Base-by-base conservation (phyloP, 2,888 invertebrate genomes). In the Rhodophaea formosa region DNA sequence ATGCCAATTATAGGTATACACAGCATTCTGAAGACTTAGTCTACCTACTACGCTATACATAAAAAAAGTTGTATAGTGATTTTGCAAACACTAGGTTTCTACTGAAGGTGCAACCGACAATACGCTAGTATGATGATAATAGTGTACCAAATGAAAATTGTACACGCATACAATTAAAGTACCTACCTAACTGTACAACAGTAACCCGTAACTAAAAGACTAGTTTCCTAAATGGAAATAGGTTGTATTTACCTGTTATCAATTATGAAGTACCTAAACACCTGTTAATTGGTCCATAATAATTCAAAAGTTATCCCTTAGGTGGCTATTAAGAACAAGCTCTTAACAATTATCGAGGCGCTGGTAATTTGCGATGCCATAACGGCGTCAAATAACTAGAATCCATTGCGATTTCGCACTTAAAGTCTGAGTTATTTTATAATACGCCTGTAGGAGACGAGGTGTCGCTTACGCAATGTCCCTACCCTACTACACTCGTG, bases 401-500 rank as follows among this genome's bases (percentile, higher is more conserved):
- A 59, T 62, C n/a, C 60, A 61, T 60, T 61, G 59, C 59, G 61
- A 65, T 62, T 59, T 64, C 53, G 51, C 60, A 60, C 56, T 60
- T 61, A 53, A 43, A 56, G 32, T 17, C 17, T 53, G 39, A 58
- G 54, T 54, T 59, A 63, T 59, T 62, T 63, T 66, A 61, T 60
- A 66, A 66, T 63, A 57, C 52, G 58, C 57, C 46, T 10, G 57
- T 59, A 57, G 54, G 53, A 62, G 62, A 62, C 63, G 68, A 64
- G 62, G 63, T 67, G 58, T 58, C 23, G 63, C 49, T 57, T 64
- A 66, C 67, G 67, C 66, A 69, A 66, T 66, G 52, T 63, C 56
- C 60, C 57, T 59, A 63, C 59, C 54, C 62, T 0, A 23, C 58
- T 61, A 68, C 59, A 62, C 60, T 64, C 51, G 56, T 56, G 1